These are phyloP conservation scores for Drosophila subsilvestris DNA, from an alignment of 2,888 invertebrate genomes.

Conservation along the genomic window DNA sequence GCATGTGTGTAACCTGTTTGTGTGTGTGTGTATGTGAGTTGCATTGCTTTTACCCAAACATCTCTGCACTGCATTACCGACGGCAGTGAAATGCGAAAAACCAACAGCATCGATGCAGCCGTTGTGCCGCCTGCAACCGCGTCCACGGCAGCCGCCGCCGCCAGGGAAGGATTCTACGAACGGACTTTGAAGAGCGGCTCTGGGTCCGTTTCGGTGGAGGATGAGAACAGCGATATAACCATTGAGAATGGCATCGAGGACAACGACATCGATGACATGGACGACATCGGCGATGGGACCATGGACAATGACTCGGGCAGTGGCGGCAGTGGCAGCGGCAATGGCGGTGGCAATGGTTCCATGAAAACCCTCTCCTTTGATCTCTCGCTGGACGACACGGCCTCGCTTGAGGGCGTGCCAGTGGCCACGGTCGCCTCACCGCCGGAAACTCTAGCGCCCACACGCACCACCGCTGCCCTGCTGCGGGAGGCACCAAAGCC, in stretches of 20 bases:
- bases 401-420: background rate
- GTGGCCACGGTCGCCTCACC: constrained; percentile 6
- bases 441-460: constrained; percentile 53
- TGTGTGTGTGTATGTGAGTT: constrained; percentile 20
- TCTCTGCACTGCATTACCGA: constrained; percentile 11
- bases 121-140: constrained; percentile 43
- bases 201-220: constrained; percentile 81
- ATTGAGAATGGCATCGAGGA: constrained; percentile 82
- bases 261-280: constrained; percentile 80
- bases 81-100: constrained; percentile 71
- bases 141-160: constrained; percentile 36
- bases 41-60: constrained; percentile 2
- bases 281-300: constrained; percentile 80
- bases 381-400: constrained; percentile 33
- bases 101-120: constrained; percentile 72
- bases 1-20: constrained; percentile 10
- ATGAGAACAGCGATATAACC: constrained; percentile 83
- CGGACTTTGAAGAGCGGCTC: constrained; percentile 78
- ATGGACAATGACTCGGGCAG: constrained; percentile 62
- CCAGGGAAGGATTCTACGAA: constrained; percentile 61
- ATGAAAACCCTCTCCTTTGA: constrained; percentile 61
- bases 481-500: background rate
- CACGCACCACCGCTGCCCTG: constrained; percentile 44
- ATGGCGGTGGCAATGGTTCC: constrained; percentile 13
- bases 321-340: background rate